phyloP scores from a whole-genome alignment of 2,113 vertebrate genomes.

The Acrocephalus kingi region DNA sequence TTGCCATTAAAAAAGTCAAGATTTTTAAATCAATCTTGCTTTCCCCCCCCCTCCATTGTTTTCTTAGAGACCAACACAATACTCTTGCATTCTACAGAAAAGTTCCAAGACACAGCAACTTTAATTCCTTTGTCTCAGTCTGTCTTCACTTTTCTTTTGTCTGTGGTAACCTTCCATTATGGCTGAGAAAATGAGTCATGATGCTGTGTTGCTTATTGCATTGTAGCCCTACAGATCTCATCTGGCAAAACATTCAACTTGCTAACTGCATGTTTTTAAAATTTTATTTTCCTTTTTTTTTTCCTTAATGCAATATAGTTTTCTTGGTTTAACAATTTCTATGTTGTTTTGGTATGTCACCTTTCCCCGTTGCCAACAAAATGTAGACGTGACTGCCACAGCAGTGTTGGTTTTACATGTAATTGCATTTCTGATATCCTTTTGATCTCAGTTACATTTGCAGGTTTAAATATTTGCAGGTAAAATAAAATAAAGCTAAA shows the following conservation, averaged over 20 bases:
- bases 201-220: neutral
- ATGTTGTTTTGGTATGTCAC: neutral
- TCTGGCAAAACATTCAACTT: neutral
- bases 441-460: neutral
- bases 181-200: neutral
- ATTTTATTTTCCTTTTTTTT: neutral
- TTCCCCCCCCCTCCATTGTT: neutral
- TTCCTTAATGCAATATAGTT: neutral
- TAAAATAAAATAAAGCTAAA: neutral
- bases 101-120: neutral
- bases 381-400: rapidly evolving
- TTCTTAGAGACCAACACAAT: neutral
- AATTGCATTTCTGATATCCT: neutral
- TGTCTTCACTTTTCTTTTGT: neutral
- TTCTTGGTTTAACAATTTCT: neutral
- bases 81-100: neutral
- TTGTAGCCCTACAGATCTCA: neutral
- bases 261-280: neutral
- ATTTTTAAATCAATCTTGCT: neutral
- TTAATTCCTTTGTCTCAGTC: neutral
- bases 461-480: neutral
- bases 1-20: neutral
- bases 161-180: neutral
- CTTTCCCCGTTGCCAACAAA: neutral
- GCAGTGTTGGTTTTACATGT: neutral